Conservation (phyloP, 2,113 vertebrate species). For the Phalacrocorax brasilianus region DNA sequence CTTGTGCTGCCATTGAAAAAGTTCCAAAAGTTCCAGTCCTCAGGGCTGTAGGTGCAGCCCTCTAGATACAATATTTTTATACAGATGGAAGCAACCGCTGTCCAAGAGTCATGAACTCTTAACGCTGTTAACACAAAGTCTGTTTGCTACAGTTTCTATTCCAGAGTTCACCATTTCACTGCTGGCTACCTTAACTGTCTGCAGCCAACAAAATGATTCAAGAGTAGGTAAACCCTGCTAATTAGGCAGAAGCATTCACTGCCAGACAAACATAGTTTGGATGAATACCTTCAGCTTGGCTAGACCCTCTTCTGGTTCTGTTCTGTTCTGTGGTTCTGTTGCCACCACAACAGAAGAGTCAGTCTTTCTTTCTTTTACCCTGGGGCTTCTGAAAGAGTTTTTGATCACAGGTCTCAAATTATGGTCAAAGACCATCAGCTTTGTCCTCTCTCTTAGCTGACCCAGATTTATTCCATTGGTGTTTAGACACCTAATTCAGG, state of each 20-base stretch:
- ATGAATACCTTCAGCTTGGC: background rate
- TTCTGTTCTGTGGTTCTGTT: background rate
- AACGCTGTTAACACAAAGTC: background rate
- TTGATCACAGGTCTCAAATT: background rate
- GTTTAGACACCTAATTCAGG: background rate
- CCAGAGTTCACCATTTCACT: background rate
- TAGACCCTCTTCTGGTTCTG: background rate
- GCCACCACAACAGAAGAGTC: background rate
- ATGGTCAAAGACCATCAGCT: accelerated
- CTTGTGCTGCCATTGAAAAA: background rate
- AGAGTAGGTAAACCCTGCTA: background rate
- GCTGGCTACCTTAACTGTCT: background rate
- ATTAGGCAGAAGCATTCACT: background rate
- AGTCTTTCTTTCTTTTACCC: background rate
- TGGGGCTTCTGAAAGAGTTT: background rate
- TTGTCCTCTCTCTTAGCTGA: background rate
- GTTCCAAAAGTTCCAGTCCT: background rate
- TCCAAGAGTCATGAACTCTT: background rate
- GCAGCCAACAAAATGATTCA: background rate
- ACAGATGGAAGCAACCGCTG: background rate
- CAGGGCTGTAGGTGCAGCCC: background rate
- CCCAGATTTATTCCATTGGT: background rate
- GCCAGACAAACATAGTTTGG: background rate
- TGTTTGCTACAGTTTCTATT: background rate
- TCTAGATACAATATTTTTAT: background rate